Conservation (phyloP, 2,113 vertebrate genomes). For the Desmodus rotundus region DNA sequence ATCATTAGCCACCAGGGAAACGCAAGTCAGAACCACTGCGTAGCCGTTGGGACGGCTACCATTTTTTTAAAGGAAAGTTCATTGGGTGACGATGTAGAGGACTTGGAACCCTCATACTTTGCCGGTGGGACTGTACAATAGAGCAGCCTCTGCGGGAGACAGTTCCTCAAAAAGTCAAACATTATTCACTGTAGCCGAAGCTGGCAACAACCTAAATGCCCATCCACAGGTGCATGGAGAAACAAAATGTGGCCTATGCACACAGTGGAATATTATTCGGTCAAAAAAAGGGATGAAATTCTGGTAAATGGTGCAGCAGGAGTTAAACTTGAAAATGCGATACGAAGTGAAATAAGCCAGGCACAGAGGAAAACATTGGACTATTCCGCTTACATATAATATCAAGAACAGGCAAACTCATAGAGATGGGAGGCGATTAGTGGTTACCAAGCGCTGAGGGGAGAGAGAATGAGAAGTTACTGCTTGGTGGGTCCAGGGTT, state of each 20-base stretch:
- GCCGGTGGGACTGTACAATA: neutral
- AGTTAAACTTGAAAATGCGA: neutral
- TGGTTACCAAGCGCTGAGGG: neutral
- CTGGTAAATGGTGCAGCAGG: neutral
- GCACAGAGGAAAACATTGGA: neutral
- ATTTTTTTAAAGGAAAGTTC: neutral
- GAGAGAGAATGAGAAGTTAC: neutral
- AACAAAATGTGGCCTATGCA: neutral
- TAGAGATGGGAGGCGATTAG: neutral
- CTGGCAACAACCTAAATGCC: neutral
- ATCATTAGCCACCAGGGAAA: neutral
- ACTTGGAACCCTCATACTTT: neutral
- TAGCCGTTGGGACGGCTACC: too few species aligned
- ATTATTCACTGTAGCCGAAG: neutral
- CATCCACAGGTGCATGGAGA: neutral
- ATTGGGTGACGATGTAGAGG: neutral
- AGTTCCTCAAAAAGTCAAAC: neutral
- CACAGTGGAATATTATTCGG: neutral
- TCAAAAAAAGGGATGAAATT: neutral
- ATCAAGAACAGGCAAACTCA: neutral
- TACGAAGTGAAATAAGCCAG: neutral
- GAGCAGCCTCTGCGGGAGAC: neutral
- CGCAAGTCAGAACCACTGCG: neutral
- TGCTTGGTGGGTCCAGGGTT: neutral
- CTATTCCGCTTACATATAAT: neutral